Evolutionary conservation across 2,888 invertebrate species (phyloP), one percentile per base, ranked within the genome.

Genomic region (Maniola hyperantus): DNA sequence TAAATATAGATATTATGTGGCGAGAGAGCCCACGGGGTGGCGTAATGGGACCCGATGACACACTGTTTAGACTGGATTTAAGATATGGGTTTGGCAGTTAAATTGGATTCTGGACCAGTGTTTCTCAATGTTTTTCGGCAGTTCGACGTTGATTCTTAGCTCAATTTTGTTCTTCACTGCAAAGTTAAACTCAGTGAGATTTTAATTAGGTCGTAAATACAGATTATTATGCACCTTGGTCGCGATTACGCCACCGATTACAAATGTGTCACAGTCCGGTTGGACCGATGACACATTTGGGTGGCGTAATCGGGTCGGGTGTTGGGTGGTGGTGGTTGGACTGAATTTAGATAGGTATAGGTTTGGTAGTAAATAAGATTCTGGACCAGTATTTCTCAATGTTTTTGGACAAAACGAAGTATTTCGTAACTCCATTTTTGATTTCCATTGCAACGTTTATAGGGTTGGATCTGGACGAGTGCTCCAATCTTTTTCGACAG

Each of bases 1-100:
- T 88, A 86, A 91, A 91, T 90, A 89, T 88, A 90, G 89, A 91
- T 87, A 90, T 91, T 91, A 90, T 59, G 62, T 39, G 68, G 61
- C 34, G 68, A 63, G 68, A 63, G 65, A 53, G 67, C 48, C 62
- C 76, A 66, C 76, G 72, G 79, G 79, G 79, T 79, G 79, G 77
- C 75, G 72, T 71, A 70, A 73, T 68, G 64, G 55, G 39, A n/a
- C 8, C 59, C 66, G 68, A 72, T 69, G 70, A 68, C 70, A 62
- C 66, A 58, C 59, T 59, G 65, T 59, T 53, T 55, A 50, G 59
- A 57, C 57, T 57, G 42, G 50, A 51, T 51, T 34, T 48, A 34
- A 48, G 33, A 34, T 48, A 34, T 59, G 26, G 46, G 57, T 13
- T 46, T 33, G 15, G 59, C 15, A 48, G 46, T 46, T 59, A 34